A percentile compares a stretch with the other conserved stretches of the same genome.
These are phyloP conservation scores for Saxicola maurus DNA, from an alignment of 2,797 vertebrate genomes.

Conservation along the genomic window DNA sequence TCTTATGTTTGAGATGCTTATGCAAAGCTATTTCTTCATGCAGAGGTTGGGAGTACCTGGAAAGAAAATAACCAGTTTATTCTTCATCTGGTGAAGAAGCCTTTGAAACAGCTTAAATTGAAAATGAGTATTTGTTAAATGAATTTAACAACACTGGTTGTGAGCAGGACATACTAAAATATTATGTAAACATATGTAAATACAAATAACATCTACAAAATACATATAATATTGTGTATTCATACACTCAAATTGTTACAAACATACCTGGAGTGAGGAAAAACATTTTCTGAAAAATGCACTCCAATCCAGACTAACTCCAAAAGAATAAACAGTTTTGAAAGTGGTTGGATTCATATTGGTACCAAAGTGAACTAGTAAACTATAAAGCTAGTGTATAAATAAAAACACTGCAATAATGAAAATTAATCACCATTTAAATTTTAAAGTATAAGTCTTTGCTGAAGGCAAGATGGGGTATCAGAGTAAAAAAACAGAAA, in stretches of 20 bases:
- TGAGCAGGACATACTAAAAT: not conserved
- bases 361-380: not conserved
- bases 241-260: not conserved
- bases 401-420: not conserved
- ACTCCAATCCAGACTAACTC: not conserved
- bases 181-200: not conserved
- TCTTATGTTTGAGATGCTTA: constrained; percentile 97
- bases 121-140: not conserved
- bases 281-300: not conserved
- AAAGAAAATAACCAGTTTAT: not conserved
- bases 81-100: not conserved
- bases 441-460: not conserved
- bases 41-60: constrained; percentile 94
- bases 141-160: not conserved
- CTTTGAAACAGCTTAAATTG: not conserved
- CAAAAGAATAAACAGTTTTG: not conserved
- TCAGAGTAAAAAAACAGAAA: not conserved
- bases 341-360: not conserved
- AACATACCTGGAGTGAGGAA: not conserved
- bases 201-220: not conserved
- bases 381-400: not conserved
- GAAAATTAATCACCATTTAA: not conserved
- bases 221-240: not conserved
- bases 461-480: not conserved
- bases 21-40: constrained; percentile 98